A percentile compares a stretch with the other conserved stretches of the same genome.
phyloP scores from a whole-genome alignment of 1,140 invertebrate species.

The Battus philenor region DNA sequence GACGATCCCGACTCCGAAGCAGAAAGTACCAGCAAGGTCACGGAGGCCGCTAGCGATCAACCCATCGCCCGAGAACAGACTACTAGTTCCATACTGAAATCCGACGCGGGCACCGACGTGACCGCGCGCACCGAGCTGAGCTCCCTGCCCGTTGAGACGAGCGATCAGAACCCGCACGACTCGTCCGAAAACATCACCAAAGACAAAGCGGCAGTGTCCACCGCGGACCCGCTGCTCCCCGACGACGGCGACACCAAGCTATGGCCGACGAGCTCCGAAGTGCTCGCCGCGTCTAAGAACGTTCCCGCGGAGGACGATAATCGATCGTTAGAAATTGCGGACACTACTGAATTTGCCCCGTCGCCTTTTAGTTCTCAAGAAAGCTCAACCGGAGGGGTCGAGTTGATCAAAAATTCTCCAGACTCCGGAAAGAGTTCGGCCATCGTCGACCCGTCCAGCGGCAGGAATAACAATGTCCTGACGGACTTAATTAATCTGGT shows the following conservation, averaged over 20 bases:
- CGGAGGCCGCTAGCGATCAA: conserved; percentile 6
- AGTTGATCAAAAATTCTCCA: conserved; percentile 53
- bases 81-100: conserved; percentile 39
- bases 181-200: conserved; percentile 37
- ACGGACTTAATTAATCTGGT: conserved; percentile 69
- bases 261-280: conserved; percentile 29
- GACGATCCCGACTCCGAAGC: conserved; percentile 23
- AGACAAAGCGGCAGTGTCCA: conserved; percentile 35
- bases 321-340: conserved; percentile 43
- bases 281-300: conserved; percentile 30
- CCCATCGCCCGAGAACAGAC: conserved; percentile 27
- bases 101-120: conserved; percentile 46
- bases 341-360: conserved; percentile 58
- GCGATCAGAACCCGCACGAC: conserved; percentile 65
- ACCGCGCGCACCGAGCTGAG: conserved; percentile 57
- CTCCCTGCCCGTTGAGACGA: conserved; percentile 61
- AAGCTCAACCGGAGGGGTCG: conserved; percentile 45
- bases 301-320: conserved; percentile 25
- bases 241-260: conserved; percentile 29
- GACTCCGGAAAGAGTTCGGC: conserved; percentile 50
- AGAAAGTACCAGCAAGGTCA: conserved; percentile 7
- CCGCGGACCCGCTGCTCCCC: conserved; percentile 20
- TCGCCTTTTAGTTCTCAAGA: conserved; percentile 50
- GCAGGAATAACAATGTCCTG: conserved; percentile 51
- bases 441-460: conserved; percentile 37